phyloP scores from a whole-genome alignment of 2,113 vertebrate genomes.

The Anarrhichthys ocellatus region DNA sequence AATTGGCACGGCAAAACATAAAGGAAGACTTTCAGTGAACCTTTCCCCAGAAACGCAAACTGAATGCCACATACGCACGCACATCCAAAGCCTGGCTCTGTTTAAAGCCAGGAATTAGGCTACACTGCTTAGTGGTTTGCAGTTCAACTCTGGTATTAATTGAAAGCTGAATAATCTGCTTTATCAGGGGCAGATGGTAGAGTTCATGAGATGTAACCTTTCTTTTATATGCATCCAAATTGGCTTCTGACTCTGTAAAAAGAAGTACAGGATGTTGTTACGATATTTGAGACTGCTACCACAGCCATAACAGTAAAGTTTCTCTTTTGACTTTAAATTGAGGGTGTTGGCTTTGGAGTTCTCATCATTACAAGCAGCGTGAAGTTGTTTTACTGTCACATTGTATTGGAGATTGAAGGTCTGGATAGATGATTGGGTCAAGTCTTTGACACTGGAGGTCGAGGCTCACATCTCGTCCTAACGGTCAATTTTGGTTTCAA shows the following conservation, averaged over 20 bases:
- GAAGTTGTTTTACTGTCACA: not conserved
- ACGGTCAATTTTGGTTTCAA: not conserved
- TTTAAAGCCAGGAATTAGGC: conserved; percentile 71
- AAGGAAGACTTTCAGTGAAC: conserved; percentile 30
- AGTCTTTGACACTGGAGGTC: not conserved
- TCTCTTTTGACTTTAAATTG: conserved; percentile 19
- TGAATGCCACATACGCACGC: not conserved
- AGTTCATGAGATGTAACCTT: conserved; percentile 47
- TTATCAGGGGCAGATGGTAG: conserved; percentile 78
- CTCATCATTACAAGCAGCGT: not conserved
- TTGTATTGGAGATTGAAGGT: not conserved
- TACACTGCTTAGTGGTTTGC: conserved; percentile 62
- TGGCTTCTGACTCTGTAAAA: conserved; percentile 33
- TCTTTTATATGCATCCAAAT: conserved; percentile 56
- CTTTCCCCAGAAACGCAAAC: conserved; percentile 9
- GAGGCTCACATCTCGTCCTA: not conserved
- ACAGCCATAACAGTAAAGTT: not conserved
- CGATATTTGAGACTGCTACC: conserved; percentile 28
- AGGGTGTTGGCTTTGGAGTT: conserved; percentile 2
- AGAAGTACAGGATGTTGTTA: conserved; percentile 30
- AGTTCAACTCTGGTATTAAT: conserved; percentile 77
- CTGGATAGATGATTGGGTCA: not conserved
- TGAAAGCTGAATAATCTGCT: conserved; percentile 71
- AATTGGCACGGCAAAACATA: conserved; percentile 3
- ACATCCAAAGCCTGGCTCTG: conserved; percentile 61